Percentiles rank a stretch among this genome's conserved stretches.
Evolutionary conservation across 2,888 invertebrate genomes (phyloP).

Genomic region (Pollenia griseotomentosa): DNA sequence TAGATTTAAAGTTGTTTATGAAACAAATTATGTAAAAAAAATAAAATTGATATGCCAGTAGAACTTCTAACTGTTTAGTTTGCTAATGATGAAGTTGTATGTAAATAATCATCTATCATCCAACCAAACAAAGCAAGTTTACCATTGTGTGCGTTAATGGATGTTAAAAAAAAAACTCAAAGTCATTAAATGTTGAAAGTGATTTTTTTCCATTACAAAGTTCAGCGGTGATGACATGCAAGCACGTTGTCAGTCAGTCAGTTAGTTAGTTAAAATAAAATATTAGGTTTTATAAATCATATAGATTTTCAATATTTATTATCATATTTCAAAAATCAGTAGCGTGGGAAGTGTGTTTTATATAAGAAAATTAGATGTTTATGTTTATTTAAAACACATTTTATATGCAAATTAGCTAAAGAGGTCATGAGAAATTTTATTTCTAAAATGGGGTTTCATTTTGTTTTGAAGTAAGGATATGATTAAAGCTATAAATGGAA

Average conservation of each 20-base stretch:
- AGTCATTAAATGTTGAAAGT: conserved; percentile 63
- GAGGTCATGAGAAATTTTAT: conserved; percentile 70
- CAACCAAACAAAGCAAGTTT: conserved; percentile 48
- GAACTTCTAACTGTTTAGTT: conserved; percentile 20
- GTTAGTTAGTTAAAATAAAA: neutral
- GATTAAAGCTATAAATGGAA: no score
- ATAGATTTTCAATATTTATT: conserved; percentile 65
- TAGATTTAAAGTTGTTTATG: conserved; percentile 64
- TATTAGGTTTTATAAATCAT: conserved; percentile 36
- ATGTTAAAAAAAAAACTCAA: conserved; percentile 45
- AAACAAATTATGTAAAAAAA: conserved; percentile 65
- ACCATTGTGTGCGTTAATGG: conserved; percentile 55
- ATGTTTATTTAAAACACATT: neutral
- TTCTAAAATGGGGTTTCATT: neutral
- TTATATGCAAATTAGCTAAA: conserved; percentile 71
- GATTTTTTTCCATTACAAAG: conserved; percentile 47
- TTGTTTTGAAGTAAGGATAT: neutral
- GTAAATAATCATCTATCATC: conserved; percentile 47
- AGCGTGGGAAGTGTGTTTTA: conserved; percentile 67
- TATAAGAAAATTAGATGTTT: neutral
- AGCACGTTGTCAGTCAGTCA: neutral
- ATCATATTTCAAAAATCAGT: conserved; percentile 53
- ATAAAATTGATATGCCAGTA: conserved; percentile 57
- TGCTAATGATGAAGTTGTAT: conserved; percentile 39
- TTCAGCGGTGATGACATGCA: conserved; percentile 56